A percentile compares a stretch with the other conserved stretches of the same genome.
phyloP scores from a whole-genome alignment of 2,888 invertebrate species.

The Drosophila flavopinicola region DNA sequence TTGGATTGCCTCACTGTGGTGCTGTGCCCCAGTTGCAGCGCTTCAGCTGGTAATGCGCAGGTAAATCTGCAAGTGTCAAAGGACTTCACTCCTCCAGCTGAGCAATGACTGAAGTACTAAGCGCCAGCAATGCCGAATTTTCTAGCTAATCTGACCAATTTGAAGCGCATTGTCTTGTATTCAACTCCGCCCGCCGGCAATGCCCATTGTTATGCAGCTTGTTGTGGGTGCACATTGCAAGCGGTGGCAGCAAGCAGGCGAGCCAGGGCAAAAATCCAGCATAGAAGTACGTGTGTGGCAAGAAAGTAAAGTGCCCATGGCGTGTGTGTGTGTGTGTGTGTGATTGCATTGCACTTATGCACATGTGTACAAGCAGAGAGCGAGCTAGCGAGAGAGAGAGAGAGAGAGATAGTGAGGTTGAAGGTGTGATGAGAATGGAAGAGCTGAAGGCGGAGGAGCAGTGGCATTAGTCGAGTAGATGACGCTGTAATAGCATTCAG shows the following conservation, averaged over 20 bases:
- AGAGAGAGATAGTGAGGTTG: not conserved
- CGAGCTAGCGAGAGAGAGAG: constrained; percentile 4
- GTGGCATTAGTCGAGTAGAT: constrained; percentile 72
- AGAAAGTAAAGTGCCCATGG: constrained; percentile 69
- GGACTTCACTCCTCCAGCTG: constrained; percentile 25
- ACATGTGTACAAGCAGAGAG: constrained; percentile 66
- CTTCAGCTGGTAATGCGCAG: constrained; percentile 51
- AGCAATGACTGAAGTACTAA: constrained; percentile 13
- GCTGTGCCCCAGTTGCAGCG: constrained; percentile 26
- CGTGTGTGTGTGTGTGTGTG: constrained; percentile 37
- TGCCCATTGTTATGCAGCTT: constrained; percentile 33
- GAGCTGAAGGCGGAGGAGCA: constrained; percentile 1
- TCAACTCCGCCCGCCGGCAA: constrained; percentile 32
- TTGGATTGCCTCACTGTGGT: not conserved
- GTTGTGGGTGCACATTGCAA: constrained; percentile 9
- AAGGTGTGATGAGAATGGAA: not conserved
- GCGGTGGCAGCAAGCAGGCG: constrained; percentile 22
- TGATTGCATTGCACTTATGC: constrained; percentile 73
- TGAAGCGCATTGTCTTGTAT: constrained; percentile 74
- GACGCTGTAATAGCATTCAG: constrained; percentile 78
- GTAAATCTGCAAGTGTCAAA: constrained; percentile 75
- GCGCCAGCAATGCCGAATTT: constrained; percentile 51
- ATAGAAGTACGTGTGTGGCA: constrained; percentile 42
- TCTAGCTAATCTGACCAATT: constrained; percentile 76
- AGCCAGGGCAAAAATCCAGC: constrained; percentile 54